Evolutionary conservation across 2,113 vertebrate genomes (phyloP).

Genomic region (Neotragus moschatus): DNA sequence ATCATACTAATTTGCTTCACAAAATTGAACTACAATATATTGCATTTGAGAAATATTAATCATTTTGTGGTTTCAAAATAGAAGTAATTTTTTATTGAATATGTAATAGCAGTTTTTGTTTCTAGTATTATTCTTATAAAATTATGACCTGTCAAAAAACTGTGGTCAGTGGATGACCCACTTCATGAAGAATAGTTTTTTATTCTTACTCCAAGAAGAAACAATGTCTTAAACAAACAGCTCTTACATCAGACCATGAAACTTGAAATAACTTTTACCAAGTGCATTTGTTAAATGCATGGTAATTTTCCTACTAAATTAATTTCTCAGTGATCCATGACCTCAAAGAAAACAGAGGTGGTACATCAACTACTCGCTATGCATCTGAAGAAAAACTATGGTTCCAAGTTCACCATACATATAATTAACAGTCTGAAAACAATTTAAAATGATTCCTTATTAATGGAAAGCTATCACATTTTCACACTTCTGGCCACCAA

Average conservation of each 20-base stretch:
- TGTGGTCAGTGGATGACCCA: background rate
- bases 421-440: constrained; percentile 42
- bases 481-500: background rate
- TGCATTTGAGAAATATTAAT: background rate
- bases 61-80: background rate
- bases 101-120: background rate
- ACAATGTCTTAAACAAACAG: background rate
- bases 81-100: background rate
- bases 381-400: background rate
- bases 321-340: constrained; percentile 32
- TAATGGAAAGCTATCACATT: constrained; percentile 36
- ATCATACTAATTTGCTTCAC: background rate
- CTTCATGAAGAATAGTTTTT: background rate
- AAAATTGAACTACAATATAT: background rate
- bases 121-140: background rate
- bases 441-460: background rate
- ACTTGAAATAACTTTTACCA: background rate
- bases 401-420: constrained; percentile 23
- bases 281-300: background rate
- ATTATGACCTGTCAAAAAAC: background rate
- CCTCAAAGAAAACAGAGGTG: constrained; percentile 3
- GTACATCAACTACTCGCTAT: background rate
- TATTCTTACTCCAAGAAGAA: background rate
- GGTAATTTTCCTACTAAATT: constrained; percentile 10
- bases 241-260: background rate